phyloP scores from a whole-genome alignment of 2,113 vertebrate species.

The Myiozetetes cayanensis region DNA sequence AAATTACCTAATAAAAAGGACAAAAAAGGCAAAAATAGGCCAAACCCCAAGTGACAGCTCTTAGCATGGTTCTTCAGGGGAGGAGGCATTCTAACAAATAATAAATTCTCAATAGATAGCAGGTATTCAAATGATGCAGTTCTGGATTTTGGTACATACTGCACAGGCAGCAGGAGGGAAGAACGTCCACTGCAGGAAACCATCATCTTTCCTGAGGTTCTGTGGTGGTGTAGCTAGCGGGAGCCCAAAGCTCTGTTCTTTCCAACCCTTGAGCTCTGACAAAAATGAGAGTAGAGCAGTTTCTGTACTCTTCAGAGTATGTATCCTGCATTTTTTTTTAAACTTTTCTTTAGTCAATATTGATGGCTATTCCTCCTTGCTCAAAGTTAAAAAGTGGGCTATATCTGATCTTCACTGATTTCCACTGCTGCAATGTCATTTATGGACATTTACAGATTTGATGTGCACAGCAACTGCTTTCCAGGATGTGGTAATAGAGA shows the following conservation, averaged over 20 bases:
- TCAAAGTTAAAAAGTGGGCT: neutral
- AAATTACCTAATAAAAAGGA: neutral
- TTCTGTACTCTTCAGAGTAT: neutral
- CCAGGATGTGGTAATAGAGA: neutral
- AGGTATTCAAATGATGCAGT: neutral
- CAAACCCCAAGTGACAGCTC: neutral
- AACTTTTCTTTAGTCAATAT: neutral
- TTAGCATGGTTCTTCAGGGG: neutral
- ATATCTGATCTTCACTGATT: neutral
- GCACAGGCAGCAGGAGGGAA: neutral
- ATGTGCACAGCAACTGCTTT: neutral
- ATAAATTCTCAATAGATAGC: neutral
- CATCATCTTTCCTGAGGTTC: neutral
- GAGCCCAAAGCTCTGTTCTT: neutral
- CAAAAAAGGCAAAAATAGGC: neutral
- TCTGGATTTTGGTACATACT: neutral
- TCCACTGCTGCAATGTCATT: neutral
- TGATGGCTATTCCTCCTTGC: neutral
- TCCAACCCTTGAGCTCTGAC: neutral
- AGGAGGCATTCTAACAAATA: neutral
- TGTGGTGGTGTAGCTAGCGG: fast-evolving
- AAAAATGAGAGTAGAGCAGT: neutral
- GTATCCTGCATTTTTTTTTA: neutral
- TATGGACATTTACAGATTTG: neutral
- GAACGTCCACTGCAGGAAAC: neutral